Evolutionary conservation across 2,113 vertebrate species (phyloP).

Genomic region (Megalops atlanticus): DNA sequence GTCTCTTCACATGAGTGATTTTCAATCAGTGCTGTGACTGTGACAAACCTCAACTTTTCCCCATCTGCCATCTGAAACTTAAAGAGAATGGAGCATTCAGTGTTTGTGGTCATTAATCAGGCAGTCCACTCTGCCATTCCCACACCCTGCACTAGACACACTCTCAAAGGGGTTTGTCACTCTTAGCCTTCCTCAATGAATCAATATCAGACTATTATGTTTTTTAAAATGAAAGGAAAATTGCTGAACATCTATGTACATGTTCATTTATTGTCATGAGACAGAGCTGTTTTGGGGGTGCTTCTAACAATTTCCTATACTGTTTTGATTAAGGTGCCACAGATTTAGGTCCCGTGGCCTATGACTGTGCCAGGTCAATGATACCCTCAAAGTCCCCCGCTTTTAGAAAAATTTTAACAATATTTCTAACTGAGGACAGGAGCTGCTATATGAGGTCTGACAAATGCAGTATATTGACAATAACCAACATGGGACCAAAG

Average conservation of each 20-base stretch:
- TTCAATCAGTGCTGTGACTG: conserved; percentile 44
- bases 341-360: neutral
- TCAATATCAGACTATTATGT: neutral
- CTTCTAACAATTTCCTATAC: neutral
- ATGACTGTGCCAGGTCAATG: neutral
- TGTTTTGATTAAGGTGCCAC: neutral
- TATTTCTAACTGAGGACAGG: neutral
- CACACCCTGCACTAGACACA: conserved; percentile 40
- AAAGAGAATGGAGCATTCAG: conserved; percentile 47
- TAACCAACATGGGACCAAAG: neutral
- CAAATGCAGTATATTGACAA: neutral
- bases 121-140: conserved; percentile 47
- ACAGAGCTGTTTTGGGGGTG: neutral
- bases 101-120: conserved; percentile 57
- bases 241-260: neutral
- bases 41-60: conserved; percentile 48
- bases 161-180: conserved; percentile 28
- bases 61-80: conserved; percentile 52
- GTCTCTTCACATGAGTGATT: conserved; percentile 41
- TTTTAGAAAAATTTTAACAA: neutral
- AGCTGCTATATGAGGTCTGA: neutral
- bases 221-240: neutral
- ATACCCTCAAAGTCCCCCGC: neutral
- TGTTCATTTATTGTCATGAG: neutral
- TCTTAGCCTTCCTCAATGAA: conserved; percentile 19